Percentiles rank a stretch among this genome's conserved stretches.
Evolutionary conservation across 2,888 invertebrate genomes (phyloP).

Genomic region (Steinernema carpocapsae): DNA sequence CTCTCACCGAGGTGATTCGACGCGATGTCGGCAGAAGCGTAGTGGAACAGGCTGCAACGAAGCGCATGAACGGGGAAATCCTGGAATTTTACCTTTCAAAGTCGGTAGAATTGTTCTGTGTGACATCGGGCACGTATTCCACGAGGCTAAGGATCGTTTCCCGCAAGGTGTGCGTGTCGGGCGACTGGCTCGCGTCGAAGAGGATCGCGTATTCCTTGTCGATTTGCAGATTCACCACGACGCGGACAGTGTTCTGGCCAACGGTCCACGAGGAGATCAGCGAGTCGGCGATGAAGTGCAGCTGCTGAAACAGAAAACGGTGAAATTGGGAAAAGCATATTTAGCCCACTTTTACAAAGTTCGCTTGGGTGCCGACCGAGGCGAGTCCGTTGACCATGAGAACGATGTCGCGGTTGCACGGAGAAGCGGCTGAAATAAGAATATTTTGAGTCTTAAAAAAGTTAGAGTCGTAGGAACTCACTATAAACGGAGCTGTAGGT

Average conservation of each 20-base stretch:
- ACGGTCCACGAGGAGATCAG: constrained; percentile 53
- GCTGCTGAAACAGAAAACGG: constrained; percentile 39
- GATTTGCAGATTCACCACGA: constrained; percentile 53
- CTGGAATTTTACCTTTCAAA: constrained; percentile 41
- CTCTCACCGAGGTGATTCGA: constrained; percentile 33
- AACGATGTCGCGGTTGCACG: constrained; percentile 56
- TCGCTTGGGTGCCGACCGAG: constrained; percentile 47
- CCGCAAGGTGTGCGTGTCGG: constrained; percentile 37
- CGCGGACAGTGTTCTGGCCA: constrained; percentile 48
- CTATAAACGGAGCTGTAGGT: constrained; percentile 47
- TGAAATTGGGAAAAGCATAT: neutral
- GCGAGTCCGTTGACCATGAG: constrained; percentile 52
- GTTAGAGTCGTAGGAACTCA: constrained; percentile 36
- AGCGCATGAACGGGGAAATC: neutral
- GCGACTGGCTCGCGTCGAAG: constrained; percentile 38
- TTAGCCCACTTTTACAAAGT: constrained; percentile 45
- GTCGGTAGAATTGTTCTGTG: constrained; percentile 49
- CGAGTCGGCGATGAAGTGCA: constrained; percentile 51
- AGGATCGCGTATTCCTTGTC: constrained; percentile 48
- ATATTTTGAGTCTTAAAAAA: neutral
- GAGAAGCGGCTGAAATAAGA: constrained; percentile 45
- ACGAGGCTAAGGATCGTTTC: constrained; percentile 45
- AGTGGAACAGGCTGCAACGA: constrained; percentile 52
- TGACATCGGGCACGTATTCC: constrained; percentile 50
- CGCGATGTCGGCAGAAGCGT: constrained; percentile 44